Evolutionary conservation across 2,888 invertebrate species (phyloP).

Genomic region (Philonicus albiceps): DNA sequence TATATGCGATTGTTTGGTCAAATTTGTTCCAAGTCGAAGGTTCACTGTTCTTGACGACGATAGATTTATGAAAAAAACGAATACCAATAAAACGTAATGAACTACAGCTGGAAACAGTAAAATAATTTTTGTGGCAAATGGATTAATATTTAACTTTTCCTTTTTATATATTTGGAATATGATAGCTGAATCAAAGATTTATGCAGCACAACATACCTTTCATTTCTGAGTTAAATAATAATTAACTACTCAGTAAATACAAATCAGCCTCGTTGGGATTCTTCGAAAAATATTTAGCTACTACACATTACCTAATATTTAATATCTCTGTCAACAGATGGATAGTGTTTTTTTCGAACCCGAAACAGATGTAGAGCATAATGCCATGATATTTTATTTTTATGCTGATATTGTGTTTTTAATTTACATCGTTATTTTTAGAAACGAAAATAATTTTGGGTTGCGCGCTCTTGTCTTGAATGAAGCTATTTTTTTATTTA

Average conservation of each 20-base stretch:
- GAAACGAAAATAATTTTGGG: too few species aligned
- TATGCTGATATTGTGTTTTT: too few species aligned
- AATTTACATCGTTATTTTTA: too few species aligned
- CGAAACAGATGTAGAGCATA: too few species aligned
- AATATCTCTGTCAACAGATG: neutral
- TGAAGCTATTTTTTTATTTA: neutral
- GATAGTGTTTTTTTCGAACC: neutral
- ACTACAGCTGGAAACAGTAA: neutral
- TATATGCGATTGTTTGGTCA: too few species aligned
- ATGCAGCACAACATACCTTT: neutral
- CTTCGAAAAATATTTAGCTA: neutral
- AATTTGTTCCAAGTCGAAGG: neutral
- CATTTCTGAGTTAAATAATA: neutral
- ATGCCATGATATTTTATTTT: too few species aligned
- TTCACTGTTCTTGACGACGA: neutral
- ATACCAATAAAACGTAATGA: neutral
- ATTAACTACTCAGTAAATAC: neutral
- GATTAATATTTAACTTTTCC: neutral
- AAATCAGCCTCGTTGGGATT: neutral
- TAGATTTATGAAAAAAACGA: neutral
- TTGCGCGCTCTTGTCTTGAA: neutral
- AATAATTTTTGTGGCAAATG: neutral
- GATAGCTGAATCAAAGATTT: neutral
- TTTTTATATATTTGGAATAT: neutral
- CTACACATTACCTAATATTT: neutral